Percentiles rank a stretch among this genome's conserved stretches.
Conservation (phyloP, 2,888 invertebrate species). For the Parapristionchus giblindavisi region DNA sequence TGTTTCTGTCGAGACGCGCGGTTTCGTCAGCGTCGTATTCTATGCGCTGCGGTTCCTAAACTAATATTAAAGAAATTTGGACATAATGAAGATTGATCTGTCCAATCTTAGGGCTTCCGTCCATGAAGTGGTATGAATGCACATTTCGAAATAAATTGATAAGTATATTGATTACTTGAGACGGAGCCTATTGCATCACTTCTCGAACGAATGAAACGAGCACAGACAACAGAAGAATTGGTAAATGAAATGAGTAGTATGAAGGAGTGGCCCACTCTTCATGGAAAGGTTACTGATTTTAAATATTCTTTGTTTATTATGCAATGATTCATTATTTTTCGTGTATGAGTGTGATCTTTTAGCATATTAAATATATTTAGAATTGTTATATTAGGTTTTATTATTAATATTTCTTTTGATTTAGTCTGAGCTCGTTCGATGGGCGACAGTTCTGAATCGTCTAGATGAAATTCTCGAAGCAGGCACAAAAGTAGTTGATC, state of each 20-base stretch:
- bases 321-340: slow-evolving; percentile 14
- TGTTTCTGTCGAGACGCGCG: background rate
- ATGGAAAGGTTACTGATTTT: slow-evolving; percentile 28
- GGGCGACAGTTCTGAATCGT: slow-evolving; percentile 61
- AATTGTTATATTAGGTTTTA: background rate
- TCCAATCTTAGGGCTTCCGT: slow-evolving; percentile 13
- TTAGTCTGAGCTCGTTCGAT: slow-evolving; percentile 61
- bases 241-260: slow-evolving; percentile 34
- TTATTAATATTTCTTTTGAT: background rate
- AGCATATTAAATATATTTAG: background rate
- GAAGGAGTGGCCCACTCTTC: slow-evolving; percentile 36
- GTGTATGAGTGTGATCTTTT: background rate
- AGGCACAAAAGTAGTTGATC: slow-evolving; percentile 45
- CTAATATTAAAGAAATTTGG: too few relatives aligned
- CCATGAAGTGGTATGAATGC: background rate
- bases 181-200: slow-evolving; percentile 26
- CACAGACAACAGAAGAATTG: slow-evolving; percentile 2
- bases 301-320: background rate
- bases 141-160: background rate
- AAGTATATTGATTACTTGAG: background rate
- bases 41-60: slow-evolving; percentile 19
- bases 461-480: slow-evolving; percentile 59
- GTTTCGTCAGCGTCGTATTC: slow-evolving; percentile 14
- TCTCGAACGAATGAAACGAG: slow-evolving; percentile 21
- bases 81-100: slow-evolving; percentile 34